Conservation (phyloP, 1,140 invertebrate genomes). For the Meloidogyne chitwoodi region DNA sequence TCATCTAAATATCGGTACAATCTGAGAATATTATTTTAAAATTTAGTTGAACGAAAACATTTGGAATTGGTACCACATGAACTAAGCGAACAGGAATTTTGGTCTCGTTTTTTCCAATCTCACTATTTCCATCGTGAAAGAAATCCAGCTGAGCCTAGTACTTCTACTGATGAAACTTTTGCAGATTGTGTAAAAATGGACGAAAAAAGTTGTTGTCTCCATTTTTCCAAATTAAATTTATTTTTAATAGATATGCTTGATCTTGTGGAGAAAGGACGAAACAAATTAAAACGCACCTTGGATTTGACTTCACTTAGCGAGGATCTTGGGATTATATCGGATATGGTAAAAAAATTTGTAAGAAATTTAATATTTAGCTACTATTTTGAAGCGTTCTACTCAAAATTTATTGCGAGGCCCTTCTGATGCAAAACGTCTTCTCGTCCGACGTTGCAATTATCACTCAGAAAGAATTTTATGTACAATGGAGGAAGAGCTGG, state of each 20-base stretch:
- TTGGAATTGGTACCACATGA: constrained; percentile 89
- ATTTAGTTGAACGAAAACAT: constrained; percentile 85
- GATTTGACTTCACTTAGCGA: constrained; percentile 30
- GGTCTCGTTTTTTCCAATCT: constrained; percentile 98
- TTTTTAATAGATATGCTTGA: constrained; percentile 30
- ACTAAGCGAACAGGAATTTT: constrained; percentile 92
- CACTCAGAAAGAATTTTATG: constrained; percentile 53
- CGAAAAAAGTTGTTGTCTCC: constrained; percentile 28
- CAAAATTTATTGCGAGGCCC: constrained; percentile 3
- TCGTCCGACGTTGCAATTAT: constrained; percentile 56
- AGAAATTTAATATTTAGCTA: not conserved
- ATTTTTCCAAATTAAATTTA: not conserved
- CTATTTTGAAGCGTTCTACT: constrained; percentile 13
- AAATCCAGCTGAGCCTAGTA: constrained; percentile 32
- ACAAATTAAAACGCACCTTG: constrained; percentile 22
- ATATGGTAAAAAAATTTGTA: constrained; percentile 25
- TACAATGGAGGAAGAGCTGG: constrained; percentile 18
- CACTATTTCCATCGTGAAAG: constrained; percentile 98
- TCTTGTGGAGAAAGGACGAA: constrained; percentile 27
- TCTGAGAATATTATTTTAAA: not conserved
- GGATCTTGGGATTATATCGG: constrained; percentile 41
- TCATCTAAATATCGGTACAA: no score
- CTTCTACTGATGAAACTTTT: constrained; percentile 41
- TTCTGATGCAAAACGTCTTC: constrained; percentile 19
- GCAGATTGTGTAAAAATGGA: constrained; percentile 48